Evolutionary conservation across 2,797 vertebrate genomes (phyloP), one percentile per base, ranked within the genome.

Genomic region (Spea hammondii): DNA sequence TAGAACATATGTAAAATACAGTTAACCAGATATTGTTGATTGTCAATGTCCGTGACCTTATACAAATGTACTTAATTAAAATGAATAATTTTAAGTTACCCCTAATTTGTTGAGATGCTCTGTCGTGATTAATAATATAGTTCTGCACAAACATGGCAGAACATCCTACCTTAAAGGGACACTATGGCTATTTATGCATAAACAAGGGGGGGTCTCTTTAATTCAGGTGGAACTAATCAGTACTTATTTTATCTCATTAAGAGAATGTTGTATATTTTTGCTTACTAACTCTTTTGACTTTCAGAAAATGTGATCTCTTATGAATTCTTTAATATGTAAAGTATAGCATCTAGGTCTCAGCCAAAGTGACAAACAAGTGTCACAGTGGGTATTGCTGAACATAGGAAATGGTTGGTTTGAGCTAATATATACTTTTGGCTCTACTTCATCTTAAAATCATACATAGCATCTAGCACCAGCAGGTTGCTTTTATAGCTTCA

Each of bases 401-500:
- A 88, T 85, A 89, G 92, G 89, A 92, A 94, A 94, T 91, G 90
- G 90, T 92, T 92, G 93, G 92, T 91, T 91, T 88, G 91, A 91
- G 92, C 92, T 94, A 93, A 93, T 94, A 93, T 92, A 94, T 92
- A 93, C 89, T 92, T 93, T 92, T 94, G 93, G 92, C 93, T 93
- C 92, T 93, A 94, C 94, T 96, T 97, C 95, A 95, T 97, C 95
- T 96, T 94, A 96, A 98, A 97, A 97, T 98, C 97, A 99, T 98
- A 96, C 94, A 93, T 95, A 95, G 94, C 95, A 94, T 96, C 95
- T 93, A 95, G 94, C 93, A 96, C 93, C 96, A 94, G 95, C 95
- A 95, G 94, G 93, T 95, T 96, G 94, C 94, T 96, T 99, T 99
- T 99, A 99, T 98, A 94, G 98, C 96, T 98, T 97, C 97, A 99